A percentile compares a stretch with the other conserved stretches of the same genome.
Evolutionary conservation across 2,113 vertebrate genomes (phyloP).

Genomic region (Trogon melanurus): DNA sequence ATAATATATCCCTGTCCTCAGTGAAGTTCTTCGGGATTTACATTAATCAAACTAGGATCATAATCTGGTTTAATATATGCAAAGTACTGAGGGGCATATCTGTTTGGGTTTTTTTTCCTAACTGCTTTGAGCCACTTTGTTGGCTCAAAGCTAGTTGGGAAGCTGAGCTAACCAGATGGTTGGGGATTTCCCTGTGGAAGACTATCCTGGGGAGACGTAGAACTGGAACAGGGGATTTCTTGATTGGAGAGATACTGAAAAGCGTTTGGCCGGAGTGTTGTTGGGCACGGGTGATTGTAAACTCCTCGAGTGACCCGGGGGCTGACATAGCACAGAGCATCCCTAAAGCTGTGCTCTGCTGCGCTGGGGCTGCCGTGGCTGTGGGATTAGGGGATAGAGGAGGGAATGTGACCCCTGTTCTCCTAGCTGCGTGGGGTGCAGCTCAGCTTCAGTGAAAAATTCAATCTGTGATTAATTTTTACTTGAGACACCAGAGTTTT

Average conservation of each 20-base stretch:
- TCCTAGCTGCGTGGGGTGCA: rapidly evolving
- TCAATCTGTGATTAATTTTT: neutral
- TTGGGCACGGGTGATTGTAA: neutral
- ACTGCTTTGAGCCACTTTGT: neutral
- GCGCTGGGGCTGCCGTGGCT: rapidly evolving
- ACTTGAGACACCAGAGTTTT: neutral
- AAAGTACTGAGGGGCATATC: neutral
- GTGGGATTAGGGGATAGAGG: neutral
- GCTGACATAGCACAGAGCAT: neutral
- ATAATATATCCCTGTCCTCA: neutral
- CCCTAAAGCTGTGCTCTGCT: neutral
- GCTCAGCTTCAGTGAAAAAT: neutral
- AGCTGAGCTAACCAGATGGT: neutral
- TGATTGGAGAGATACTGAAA: neutral
- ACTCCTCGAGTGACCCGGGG: neutral
- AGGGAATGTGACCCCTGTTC: neutral
- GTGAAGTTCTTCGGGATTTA: neutral
- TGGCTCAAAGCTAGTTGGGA: neutral
- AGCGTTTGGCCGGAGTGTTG: neutral
- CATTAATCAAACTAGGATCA: neutral
- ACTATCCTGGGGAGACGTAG: neutral
- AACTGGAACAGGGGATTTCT: neutral
- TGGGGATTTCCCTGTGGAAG: neutral
- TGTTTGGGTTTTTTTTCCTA: rapidly evolving
- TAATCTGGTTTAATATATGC: neutral